Evolutionary conservation across 2,797 vertebrate species (phyloP).

Genomic region (Neopelma chrysocephalum): DNA sequence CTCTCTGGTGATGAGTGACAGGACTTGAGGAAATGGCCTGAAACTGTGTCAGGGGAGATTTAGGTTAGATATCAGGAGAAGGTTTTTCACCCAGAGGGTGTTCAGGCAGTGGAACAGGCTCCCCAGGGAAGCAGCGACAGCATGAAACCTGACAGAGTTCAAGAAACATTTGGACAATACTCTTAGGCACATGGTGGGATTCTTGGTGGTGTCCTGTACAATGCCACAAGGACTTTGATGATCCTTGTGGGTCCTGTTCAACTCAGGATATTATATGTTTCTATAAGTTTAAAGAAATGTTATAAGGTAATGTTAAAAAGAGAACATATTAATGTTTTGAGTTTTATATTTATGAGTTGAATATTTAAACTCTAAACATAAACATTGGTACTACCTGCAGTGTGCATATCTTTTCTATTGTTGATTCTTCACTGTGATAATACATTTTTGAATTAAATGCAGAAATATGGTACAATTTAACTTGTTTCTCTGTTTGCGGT

Average conservation of each 20-base stretch:
- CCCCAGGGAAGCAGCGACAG: background rate
- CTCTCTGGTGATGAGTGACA: too few relatives aligned
- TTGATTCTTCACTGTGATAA: constrained; percentile 56
- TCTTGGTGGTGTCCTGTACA: background rate
- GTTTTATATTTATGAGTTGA: background rate
- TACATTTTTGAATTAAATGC: constrained; percentile 8
- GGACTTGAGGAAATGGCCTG: background rate
- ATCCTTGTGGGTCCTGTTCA: background rate
- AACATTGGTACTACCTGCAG: background rate
- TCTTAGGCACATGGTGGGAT: background rate
- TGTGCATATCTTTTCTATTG: constrained; percentile 33
- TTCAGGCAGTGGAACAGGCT: background rate
- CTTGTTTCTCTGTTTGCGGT: constrained; percentile 20
- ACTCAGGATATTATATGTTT: background rate
- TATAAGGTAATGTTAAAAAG: constrained; percentile 56
- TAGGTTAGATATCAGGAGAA: background rate
- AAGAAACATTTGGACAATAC: background rate
- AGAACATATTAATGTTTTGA: constrained; percentile 9
- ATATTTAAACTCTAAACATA: constrained; percentile 62
- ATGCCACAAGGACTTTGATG: background rate
- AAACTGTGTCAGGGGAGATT: background rate
- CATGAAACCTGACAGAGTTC: background rate
- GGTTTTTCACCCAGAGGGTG: background rate
- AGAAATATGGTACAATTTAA: constrained; percentile 24
- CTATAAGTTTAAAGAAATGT: constrained; percentile 24